Conservation (phyloP, 2,888 invertebrate species). For the Vandiemenella viatica region DNA sequence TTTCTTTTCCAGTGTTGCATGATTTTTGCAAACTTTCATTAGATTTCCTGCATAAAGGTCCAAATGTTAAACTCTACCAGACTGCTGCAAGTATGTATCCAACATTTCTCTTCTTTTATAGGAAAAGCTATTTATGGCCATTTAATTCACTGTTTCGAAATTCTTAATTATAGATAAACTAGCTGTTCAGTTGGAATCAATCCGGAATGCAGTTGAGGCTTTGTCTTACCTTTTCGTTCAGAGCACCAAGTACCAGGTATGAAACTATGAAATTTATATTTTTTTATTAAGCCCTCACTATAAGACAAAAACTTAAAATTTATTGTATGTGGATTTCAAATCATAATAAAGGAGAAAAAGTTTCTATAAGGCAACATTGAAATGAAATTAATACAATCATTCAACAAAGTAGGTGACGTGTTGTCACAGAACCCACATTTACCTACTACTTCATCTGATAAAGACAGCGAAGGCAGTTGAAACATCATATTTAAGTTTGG, state of each 20-base stretch:
- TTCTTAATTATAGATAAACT: conserved; percentile 39
- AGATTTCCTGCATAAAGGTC: conserved; percentile 50
- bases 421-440: not conserved
- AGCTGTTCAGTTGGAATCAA: conserved; percentile 33
- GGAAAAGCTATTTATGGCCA: not conserved
- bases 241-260: conserved; percentile 51
- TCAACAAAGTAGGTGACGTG: conserved; percentile 20
- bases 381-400: not conserved
- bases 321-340: not conserved
- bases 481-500: no score
- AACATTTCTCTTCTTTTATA: not conserved
- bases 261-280: not conserved
- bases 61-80: conserved; percentile 43
- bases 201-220: conserved; percentile 53
- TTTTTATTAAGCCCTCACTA: not conserved
- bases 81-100: conserved; percentile 43
- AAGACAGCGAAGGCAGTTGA: no score
- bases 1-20: conserved; percentile 41
- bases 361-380: no score
- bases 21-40: conserved; percentile 54
- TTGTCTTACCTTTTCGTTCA: conserved; percentile 57
- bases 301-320: not conserved
- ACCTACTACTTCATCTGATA: not conserved
- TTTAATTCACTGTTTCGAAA: not conserved
- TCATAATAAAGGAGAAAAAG: not conserved